Conservation (phyloP, 2,888 invertebrate species). For the Caenorhabditis zanzibari region DNA sequence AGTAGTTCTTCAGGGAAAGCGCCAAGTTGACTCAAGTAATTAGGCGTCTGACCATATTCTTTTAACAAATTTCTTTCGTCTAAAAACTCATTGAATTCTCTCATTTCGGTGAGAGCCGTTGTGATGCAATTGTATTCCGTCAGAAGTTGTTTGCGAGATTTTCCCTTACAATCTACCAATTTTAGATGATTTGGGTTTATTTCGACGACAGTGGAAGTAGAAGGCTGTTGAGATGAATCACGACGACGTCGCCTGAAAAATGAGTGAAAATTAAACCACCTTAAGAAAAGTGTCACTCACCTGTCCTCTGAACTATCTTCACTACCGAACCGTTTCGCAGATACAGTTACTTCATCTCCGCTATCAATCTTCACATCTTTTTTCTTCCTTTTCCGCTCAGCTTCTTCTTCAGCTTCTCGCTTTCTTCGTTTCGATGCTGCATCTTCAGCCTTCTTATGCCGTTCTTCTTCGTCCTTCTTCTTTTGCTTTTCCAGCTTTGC, state of each 20-base stretch:
- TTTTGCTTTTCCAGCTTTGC: constrained; percentile 40
- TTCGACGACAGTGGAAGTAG: constrained; percentile 3
- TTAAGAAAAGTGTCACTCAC: not conserved
- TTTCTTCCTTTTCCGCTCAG: constrained; percentile 24
- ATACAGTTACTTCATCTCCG: not conserved
- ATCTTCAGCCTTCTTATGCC: constrained; percentile 29
- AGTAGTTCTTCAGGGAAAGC: constrained; percentile 48
- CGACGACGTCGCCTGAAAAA: constrained; percentile 6
- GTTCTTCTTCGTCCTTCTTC: constrained; percentile 42
- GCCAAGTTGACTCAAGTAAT: not conserved
- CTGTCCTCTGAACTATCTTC: constrained; percentile 11
- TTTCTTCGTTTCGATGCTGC: constrained; percentile 38
- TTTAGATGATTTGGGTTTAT: constrained; percentile 11
- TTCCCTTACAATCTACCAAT: constrained; percentile 15
- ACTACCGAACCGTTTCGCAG: not conserved
- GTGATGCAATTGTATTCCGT: constrained; percentile 53
- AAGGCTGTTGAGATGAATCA: constrained; percentile 17
- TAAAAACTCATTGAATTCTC: constrained; percentile 50
- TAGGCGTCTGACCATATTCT: constrained; percentile 51
- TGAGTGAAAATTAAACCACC: too few relatives aligned
- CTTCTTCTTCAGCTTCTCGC: constrained; percentile 41
- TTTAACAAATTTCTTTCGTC: constrained; percentile 47
- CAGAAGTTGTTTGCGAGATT: constrained; percentile 41
- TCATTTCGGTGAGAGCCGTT: constrained; percentile 24
- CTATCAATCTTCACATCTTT: not conserved